Conservation (phyloP, 2,113 vertebrate species). For the Protobothrops flavoviridis region DNA sequence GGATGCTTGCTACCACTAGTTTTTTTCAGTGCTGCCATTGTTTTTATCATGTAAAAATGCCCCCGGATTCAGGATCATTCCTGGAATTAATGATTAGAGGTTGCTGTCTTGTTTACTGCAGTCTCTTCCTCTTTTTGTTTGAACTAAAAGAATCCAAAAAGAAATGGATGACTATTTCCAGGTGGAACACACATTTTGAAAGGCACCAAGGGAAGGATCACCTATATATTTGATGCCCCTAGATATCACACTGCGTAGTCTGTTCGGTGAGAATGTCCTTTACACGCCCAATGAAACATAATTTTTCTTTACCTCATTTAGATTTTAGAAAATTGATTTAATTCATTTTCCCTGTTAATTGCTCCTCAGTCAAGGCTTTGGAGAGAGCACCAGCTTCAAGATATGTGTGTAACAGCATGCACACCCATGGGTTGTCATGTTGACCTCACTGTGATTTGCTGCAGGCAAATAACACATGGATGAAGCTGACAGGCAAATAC, state of each 20-base stretch:
- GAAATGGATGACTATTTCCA: neutral
- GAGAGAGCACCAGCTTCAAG: neutral
- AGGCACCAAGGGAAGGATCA: neutral
- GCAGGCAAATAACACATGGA: neutral
- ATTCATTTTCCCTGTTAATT: neutral
- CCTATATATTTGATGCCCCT: neutral
- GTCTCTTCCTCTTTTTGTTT: neutral
- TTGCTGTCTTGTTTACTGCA: neutral
- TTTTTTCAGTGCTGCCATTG: neutral
- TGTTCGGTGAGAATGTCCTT: neutral
- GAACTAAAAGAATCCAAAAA: neutral
- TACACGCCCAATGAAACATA: neutral
- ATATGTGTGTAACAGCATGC: neutral
- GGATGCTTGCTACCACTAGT: neutral
- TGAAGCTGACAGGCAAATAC: neutral
- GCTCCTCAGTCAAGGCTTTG: neutral
- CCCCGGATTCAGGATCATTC: neutral
- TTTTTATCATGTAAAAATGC: neutral
- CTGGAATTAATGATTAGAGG: neutral
- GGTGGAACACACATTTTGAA: neutral
- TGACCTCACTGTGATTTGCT: neutral
- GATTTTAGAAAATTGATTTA: neutral
- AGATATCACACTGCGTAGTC: neutral
- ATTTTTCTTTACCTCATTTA: neutral
- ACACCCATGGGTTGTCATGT: neutral